phyloP scores from a whole-genome alignment of 2,113 vertebrate species.

The Notechis scutatus region DNA sequence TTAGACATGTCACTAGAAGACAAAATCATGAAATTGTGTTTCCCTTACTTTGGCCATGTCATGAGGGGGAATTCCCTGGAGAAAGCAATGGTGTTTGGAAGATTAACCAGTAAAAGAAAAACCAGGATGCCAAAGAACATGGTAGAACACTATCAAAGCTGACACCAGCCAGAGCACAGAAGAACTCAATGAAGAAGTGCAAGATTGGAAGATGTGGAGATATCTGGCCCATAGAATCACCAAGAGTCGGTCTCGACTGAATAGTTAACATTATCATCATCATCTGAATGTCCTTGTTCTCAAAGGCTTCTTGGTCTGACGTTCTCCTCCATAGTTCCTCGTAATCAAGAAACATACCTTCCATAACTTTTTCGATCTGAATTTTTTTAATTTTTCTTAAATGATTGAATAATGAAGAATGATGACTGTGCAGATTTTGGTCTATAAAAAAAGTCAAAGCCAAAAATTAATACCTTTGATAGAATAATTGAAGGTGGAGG shows the following conservation, averaged over 20 bases:
- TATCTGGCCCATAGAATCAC: not conserved
- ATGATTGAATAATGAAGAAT: not conserved
- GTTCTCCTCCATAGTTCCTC: not conserved
- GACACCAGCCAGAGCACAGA: too few relatives aligned
- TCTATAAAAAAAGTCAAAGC: not conserved
- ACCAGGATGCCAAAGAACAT: too few relatives aligned
- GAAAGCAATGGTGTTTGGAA: too few relatives aligned
- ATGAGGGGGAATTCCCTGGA: too few relatives aligned
- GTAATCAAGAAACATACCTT: not conserved
- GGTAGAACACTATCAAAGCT: not conserved
- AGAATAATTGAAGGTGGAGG: not conserved
- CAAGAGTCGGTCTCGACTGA: not conserved
- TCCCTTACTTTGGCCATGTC: too few relatives aligned
- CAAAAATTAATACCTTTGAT: not conserved
- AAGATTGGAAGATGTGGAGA: not conserved
- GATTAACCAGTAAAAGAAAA: too few relatives aligned
- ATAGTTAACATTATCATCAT: not conserved
- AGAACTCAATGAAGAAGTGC: not conserved
- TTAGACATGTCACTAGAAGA: too few relatives aligned
- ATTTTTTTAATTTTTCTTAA: not conserved
- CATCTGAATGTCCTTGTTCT: not conserved
- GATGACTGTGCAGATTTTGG: not conserved
- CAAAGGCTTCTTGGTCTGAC: not conserved
- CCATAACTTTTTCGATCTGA: not conserved
- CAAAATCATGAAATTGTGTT: too few relatives aligned